A percentile compares a stretch with the other conserved stretches of the same genome.
These are phyloP conservation scores for Drosophila robusta DNA, from an alignment of 2,888 invertebrate species.

Conservation along the genomic window DNA sequence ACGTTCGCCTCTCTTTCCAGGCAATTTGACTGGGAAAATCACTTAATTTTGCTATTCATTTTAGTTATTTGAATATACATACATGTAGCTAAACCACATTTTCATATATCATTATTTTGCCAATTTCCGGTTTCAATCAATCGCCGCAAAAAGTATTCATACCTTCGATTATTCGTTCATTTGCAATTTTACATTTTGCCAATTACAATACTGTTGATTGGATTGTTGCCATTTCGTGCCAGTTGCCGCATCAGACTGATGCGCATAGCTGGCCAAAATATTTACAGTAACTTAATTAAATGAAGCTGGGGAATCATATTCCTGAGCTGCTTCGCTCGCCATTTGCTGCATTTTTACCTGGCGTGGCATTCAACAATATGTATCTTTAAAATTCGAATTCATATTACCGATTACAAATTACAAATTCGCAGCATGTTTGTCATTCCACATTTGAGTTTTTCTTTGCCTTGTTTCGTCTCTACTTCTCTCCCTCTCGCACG, in stretches of 20 bases:
- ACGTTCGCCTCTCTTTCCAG: slow-evolving; percentile 17
- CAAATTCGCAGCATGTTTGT: slow-evolving; percentile 79
- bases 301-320: slow-evolving; percentile 73
- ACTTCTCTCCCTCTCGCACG: not conserved
- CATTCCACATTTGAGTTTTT: slow-evolving; percentile 63
- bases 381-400: slow-evolving; percentile 69
- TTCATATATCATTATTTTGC: slow-evolving; percentile 43
- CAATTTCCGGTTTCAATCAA: slow-evolving; percentile 73
- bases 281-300: slow-evolving; percentile 74
- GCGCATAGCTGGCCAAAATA: slow-evolving; percentile 22
- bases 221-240: slow-evolving; percentile 64
- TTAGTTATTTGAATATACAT: not conserved
- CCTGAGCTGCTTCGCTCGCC: slow-evolving; percentile 19
- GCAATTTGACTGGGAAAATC: slow-evolving; percentile 9
- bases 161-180: slow-evolving; percentile 54
- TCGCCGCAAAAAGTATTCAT: slow-evolving; percentile 70
- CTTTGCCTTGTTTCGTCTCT: slow-evolving; percentile 21
- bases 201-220: slow-evolving; percentile 74
- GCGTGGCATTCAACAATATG: slow-evolving; percentile 27
- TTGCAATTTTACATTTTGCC: slow-evolving; percentile 69
- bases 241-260: slow-evolving; percentile 17
- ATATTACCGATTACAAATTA: slow-evolving; percentile 70
- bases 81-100: slow-evolving; percentile 20
- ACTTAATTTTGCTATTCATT: not conserved
- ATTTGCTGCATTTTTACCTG: slow-evolving; percentile 35